A percentile compares a stretch with the other conserved stretches of the same genome.
Conservation (phyloP, 2,113 vertebrate species). For the Misgurnus anguillicaudatus region DNA sequence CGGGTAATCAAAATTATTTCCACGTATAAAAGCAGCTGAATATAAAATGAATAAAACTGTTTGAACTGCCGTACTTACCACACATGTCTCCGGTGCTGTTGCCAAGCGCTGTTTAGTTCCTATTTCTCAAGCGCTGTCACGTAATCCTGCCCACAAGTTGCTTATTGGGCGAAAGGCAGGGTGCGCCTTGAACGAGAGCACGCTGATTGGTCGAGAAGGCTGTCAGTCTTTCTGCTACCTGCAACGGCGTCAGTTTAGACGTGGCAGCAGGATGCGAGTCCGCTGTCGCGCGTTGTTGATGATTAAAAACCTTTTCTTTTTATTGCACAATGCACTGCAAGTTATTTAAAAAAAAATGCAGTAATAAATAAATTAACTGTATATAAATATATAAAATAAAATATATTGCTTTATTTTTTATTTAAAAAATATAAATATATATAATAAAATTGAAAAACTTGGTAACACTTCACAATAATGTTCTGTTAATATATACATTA, state of each 20-base stretch:
- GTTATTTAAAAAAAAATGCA: too few relatives aligned
- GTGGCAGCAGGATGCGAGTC: constrained; percentile 72
- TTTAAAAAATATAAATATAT: too few relatives aligned
- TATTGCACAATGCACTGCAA: background rate
- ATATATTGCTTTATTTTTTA: too few relatives aligned
- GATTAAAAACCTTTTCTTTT: background rate
- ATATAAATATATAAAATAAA: too few relatives aligned
- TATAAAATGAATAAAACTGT: background rate
- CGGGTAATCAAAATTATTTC: background rate
- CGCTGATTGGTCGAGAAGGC: constrained; percentile 62
- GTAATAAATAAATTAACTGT: too few relatives aligned
- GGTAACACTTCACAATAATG: too few relatives aligned
- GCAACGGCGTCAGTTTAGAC: constrained; percentile 64
- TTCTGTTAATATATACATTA: too few relatives aligned
- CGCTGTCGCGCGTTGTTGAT: background rate
- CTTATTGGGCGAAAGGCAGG: constrained; percentile 46
- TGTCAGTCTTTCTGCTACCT: constrained; percentile 53
- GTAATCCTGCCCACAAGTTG: constrained; percentile 32
- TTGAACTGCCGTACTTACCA: constrained; percentile 69
- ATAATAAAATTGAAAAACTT: too few relatives aligned
- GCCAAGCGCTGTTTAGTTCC: constrained; percentile 53
- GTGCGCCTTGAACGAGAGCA: background rate
- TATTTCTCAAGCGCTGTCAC: constrained; percentile 55
- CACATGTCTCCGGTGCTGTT: constrained; percentile 70
- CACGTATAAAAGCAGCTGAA: background rate